Conservation (phyloP, 2,888 invertebrate genomes). For the Nomada ruficornis region DNA sequence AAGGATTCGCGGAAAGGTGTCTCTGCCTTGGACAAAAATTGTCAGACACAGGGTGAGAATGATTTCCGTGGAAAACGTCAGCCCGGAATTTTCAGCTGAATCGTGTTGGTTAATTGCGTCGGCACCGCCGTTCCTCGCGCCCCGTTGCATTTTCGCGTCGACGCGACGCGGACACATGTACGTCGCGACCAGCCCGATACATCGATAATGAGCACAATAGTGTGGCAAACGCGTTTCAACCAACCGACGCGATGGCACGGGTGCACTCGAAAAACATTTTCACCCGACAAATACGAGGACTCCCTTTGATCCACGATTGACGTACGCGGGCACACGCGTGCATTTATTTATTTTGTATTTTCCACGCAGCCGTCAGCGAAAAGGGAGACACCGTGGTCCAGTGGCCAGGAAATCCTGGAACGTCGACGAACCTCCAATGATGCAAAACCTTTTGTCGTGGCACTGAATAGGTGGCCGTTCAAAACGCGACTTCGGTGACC, state of each 20-base stretch:
- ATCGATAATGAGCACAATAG: slow-evolving; percentile 60
- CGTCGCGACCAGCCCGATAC: slow-evolving; percentile 35
- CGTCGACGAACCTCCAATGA: slow-evolving; percentile 3
- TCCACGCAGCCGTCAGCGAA: slow-evolving; percentile 33
- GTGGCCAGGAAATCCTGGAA: background rate
- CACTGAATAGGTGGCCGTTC: background rate
- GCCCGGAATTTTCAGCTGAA: slow-evolving; percentile 25
- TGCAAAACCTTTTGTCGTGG: slow-evolving; percentile 13
- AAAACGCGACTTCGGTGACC: background rate
- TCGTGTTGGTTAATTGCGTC: slow-evolving; percentile 53
- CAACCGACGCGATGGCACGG: background rate
- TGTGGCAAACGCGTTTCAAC: background rate
- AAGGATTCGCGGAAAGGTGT: background rate
- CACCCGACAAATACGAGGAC: background rate
- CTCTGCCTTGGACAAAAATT: no score
- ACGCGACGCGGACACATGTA: slow-evolving; percentile 60
- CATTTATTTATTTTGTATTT: slow-evolving; percentile 49
- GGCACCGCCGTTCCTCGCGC: slow-evolving; percentile 23
- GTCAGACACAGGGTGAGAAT: no score
- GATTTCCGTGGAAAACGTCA: background rate
- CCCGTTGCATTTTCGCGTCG: slow-evolving; percentile 51
- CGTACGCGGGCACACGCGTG: background rate
- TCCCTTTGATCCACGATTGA: slow-evolving; percentile 43
- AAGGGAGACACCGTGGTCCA: background rate
- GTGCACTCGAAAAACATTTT: slow-evolving; percentile 46